Evolutionary conservation across 2,888 invertebrate species (phyloP), one percentile per base, ranked within the genome.

Genomic region (Rhabditoides inermis): DNA sequence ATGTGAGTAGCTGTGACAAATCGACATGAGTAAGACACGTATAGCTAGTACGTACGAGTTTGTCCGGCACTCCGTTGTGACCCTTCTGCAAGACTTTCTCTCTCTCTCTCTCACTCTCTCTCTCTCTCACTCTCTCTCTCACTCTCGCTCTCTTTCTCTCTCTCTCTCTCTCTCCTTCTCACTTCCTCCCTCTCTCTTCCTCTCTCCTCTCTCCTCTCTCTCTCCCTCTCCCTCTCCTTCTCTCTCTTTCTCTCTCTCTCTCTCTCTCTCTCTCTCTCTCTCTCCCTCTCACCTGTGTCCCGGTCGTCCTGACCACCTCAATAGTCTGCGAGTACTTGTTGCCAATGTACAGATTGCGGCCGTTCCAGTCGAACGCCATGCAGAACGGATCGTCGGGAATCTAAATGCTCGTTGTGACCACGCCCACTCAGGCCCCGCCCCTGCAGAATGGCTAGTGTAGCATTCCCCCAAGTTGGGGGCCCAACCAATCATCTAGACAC

Each of bases 351-450:
- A 98, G 78, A 79, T 95, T 98, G 50, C 91, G 82, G 3, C 94
- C 92, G 23, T 94, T 82, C 94, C 95, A 95, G 77, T 98, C 95
- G 73, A 92, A 88, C 0, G 94, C 92, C 37, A 98, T 84, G 0
- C 88, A 84, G 32, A 88, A 87, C 0, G 92, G 88, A 0, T 90
- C 86, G 0, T 92, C 91, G 66, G 4, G 62, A 61, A 1, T 63
- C 49, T 45, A 61, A 63, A 51, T 72, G 48, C 44, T 67, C 63
- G 6, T 62, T 61, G 35, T 53, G 53, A 27, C 22, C 12, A 35
- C 23, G 45, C 41, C 71, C 70, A n/a, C 86, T 86, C 10, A 18
- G 18, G 32, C 10, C 18, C 15, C 5, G 20, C 46, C 12, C 7
- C 20, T 15, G 20, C 39, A n/a, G 20, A 41, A 41, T 40, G 10